A percentile compares a stretch with the other conserved stretches of the same genome.
Conservation (phyloP, 2,797 vertebrate genomes). For the Acropternis orthonyx region DNA sequence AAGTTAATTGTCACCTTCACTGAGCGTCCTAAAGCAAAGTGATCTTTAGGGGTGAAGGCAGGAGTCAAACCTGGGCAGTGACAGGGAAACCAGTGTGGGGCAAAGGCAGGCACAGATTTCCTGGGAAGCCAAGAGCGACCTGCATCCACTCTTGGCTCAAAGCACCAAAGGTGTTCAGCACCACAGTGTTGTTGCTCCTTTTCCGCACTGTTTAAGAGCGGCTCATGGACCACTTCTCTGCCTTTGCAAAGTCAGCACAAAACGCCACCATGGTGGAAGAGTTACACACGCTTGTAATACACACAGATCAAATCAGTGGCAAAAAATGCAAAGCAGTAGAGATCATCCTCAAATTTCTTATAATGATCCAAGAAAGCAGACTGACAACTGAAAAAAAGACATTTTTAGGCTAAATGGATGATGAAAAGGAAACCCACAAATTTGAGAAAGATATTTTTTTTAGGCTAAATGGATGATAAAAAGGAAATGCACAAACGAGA, state of each 20-base stretch:
- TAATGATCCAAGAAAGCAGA: background rate
- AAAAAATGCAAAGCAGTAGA: background rate
- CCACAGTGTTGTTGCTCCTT: background rate
- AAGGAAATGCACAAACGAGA: background rate
- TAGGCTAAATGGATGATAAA: background rate
- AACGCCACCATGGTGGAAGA: background rate
- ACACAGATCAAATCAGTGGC: background rate
- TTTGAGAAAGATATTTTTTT: background rate
- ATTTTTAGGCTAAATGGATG: background rate
- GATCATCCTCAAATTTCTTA: background rate
- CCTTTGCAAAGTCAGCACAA: background rate
- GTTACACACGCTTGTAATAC: background rate
- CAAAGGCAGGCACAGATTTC: background rate
- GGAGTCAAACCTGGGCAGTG: background rate
- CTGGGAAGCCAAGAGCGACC: background rate
- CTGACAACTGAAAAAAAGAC: background rate
- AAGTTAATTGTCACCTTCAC: background rate
- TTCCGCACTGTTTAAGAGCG: background rate
- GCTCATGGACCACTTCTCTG: background rate
- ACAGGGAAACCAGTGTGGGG: background rate
- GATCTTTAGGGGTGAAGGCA: background rate
- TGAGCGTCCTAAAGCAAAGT: background rate
- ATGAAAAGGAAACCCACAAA: conserved; percentile 16
- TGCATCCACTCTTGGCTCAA: background rate
- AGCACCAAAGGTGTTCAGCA: background rate